Percentiles rank a stretch among this genome's conserved stretches.
Evolutionary conservation across 2,888 invertebrate species (phyloP).

Genomic region (Agrochola lychnidis): DNA sequence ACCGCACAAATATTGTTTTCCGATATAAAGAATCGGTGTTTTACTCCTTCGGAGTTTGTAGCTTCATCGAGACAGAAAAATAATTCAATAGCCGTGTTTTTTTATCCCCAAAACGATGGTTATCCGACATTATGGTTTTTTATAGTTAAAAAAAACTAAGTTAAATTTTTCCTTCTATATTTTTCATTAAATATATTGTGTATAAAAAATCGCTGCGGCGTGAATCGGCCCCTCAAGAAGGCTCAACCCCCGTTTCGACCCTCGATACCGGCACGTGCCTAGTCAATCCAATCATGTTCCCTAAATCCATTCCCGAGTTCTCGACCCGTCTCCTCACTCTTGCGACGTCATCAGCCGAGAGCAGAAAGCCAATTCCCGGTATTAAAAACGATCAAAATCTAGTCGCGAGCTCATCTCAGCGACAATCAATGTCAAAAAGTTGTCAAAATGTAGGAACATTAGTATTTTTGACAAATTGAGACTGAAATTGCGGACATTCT

Average conservation of each 20-base stretch:
- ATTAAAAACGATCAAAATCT: neutral
- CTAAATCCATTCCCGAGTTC: conserved; percentile 27
- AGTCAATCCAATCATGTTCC: conserved; percentile 46
- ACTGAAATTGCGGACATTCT: too few relatives aligned
- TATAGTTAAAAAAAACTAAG: neutral
- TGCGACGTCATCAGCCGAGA: conserved; percentile 10
- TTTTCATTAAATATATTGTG: neutral
- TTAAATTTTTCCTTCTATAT: neutral
- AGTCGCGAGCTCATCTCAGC: neutral
- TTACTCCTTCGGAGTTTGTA: conserved; percentile 12
- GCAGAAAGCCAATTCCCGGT: neutral
- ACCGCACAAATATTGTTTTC: conserved; percentile 11
- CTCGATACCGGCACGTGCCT: conserved; percentile 42
- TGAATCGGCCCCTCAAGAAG: conserved; percentile 13
- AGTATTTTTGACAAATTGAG: neutral
- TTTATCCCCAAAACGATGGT: neutral
- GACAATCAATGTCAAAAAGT: neutral
- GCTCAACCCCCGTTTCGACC: conserved; percentile 19
- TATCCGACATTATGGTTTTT: neutral
- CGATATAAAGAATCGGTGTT: conserved; percentile 7
- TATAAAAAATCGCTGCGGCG: conserved; percentile 4
- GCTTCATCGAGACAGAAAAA: conserved; percentile 9
- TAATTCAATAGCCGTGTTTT: conserved; percentile 10
- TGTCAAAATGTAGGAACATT: neutral
- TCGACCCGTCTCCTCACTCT: conserved; percentile 1